These are phyloP conservation scores for Ischnura elegans DNA, from an alignment of 2,888 invertebrate species.

Conservation along the genomic window DNA sequence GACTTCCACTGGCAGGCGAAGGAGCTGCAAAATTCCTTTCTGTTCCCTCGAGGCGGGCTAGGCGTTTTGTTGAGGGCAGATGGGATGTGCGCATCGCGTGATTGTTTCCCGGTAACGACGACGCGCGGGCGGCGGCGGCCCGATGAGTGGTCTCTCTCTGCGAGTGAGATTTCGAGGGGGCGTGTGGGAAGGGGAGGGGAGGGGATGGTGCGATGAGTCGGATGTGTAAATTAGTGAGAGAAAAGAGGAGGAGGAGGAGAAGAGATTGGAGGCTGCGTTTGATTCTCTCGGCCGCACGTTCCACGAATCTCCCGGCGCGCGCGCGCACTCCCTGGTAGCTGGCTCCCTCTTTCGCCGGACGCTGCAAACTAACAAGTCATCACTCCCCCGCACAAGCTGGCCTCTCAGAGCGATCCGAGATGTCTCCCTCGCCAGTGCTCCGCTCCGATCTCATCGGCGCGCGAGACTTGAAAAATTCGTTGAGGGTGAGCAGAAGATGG, in stretches of 20 bases:
- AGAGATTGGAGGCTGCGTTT: not conserved
- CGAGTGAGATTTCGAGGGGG: not conserved
- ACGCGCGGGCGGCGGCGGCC: not conserved
- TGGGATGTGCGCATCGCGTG: not conserved
- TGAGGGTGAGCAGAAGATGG: no score
- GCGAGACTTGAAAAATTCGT: no score
- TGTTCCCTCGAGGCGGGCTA: not conserved
- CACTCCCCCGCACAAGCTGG: not conserved
- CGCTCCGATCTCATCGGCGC: no score
- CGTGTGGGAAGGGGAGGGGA: not conserved
- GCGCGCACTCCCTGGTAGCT: slow-evolving; percentile 39
- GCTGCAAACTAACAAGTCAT: not conserved
- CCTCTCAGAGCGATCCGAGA: not conserved
- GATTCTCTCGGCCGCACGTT: not conserved
- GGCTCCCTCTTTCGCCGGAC: not conserved
- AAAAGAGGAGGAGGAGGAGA: not conserved
- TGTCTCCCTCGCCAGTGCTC: not conserved
- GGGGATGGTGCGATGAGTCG: not conserved
- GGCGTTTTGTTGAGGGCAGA: not conserved
- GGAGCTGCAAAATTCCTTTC: no score
- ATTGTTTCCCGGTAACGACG: not conserved
- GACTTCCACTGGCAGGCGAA: not conserved
- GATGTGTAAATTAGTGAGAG: slow-evolving; percentile 49
- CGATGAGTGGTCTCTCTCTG: not conserved
- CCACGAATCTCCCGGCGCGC: slow-evolving; percentile 10